Evolutionary conservation across 2,797 vertebrate species (phyloP).

Genomic region (Siniperca scherzeri): DNA sequence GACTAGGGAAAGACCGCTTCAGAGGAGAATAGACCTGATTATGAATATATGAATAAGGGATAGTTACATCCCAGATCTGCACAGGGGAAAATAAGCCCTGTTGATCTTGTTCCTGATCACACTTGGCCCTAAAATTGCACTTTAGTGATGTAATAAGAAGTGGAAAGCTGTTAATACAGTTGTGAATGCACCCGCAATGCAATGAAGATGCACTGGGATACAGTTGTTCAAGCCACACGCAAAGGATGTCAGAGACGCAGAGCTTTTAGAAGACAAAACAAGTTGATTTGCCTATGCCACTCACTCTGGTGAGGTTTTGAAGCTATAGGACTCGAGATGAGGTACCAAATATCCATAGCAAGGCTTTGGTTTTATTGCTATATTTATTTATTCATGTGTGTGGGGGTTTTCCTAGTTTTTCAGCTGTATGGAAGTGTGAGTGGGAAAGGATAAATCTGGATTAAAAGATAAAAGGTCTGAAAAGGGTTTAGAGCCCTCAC

Average conservation of each 20-base stretch:
- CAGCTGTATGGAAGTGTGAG: neutral
- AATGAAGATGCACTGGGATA: constrained; percentile 1
- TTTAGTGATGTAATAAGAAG: constrained; percentile 1
- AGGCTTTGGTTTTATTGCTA: neutral
- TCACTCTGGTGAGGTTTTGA: no score
- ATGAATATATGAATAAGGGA: constrained; percentile 4
- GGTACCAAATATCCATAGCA: neutral
- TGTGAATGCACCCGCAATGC: constrained; percentile 9
- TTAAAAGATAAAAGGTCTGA: neutral
- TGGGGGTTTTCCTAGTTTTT: constrained; percentile 13
- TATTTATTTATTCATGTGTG: constrained; percentile 1
- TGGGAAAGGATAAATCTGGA: neutral
- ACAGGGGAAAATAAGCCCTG: neutral
- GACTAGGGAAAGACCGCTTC: neutral
- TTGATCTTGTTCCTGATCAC: neutral
- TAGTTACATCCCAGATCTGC: neutral
- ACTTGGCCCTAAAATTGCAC: neutral
- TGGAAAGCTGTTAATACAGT: neutral
- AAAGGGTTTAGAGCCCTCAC: neutral
- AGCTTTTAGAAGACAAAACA: no score
- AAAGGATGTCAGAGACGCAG: neutral
- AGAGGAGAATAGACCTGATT: neutral
- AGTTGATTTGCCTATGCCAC: no score
- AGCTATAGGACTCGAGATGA: neutral
- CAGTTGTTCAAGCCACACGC: constrained; percentile 6